These are phyloP conservation scores for Bombyx mandarina DNA, from an alignment of 1,140 invertebrate genomes.

Conservation along the genomic window DNA sequence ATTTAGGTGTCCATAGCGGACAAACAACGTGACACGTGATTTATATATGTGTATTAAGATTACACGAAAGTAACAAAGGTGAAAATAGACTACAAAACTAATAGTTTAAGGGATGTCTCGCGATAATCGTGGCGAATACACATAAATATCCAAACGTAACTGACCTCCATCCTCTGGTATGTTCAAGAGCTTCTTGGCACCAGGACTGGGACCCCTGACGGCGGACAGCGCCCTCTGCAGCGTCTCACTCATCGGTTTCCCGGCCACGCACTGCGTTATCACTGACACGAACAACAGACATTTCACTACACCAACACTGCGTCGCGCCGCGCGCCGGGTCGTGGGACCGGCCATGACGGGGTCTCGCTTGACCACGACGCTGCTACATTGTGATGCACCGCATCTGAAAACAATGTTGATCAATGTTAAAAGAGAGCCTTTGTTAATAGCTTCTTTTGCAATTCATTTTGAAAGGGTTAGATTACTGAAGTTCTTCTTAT, in stretches of 20 bases:
- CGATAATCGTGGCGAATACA: neutral
- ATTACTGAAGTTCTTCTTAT: too few relatives aligned
- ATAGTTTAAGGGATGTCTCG: too few relatives aligned
- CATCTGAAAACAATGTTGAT: conserved; percentile 36
- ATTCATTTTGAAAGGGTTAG: too few relatives aligned
- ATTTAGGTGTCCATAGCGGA: too few relatives aligned
- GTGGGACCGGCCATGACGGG: conserved; percentile 25
- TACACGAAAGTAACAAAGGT: too few relatives aligned
- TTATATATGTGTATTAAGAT: too few relatives aligned
- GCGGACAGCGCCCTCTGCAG: conserved; percentile 67
- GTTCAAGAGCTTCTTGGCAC: conserved; percentile 69
- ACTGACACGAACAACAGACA: conserved; percentile 39
- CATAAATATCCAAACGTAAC: conserved; percentile 11
- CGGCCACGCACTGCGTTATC: conserved; percentile 25
- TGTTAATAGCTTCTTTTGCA: too few relatives aligned
- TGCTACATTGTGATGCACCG: conserved; percentile 24
- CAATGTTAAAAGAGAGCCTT: too few relatives aligned
- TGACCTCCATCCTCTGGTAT: conserved; percentile 71
- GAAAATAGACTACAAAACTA: too few relatives aligned
- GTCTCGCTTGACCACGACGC: neutral
- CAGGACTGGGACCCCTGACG: conserved; percentile 63
- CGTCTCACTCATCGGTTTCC: conserved; percentile 69
- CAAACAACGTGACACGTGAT: too few relatives aligned
- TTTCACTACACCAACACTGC: conserved; percentile 32
- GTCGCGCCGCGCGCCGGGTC: conserved; percentile 6